Evolutionary conservation across 2,113 vertebrate genomes (phyloP).

Genomic region (Varanus komodoensis): DNA sequence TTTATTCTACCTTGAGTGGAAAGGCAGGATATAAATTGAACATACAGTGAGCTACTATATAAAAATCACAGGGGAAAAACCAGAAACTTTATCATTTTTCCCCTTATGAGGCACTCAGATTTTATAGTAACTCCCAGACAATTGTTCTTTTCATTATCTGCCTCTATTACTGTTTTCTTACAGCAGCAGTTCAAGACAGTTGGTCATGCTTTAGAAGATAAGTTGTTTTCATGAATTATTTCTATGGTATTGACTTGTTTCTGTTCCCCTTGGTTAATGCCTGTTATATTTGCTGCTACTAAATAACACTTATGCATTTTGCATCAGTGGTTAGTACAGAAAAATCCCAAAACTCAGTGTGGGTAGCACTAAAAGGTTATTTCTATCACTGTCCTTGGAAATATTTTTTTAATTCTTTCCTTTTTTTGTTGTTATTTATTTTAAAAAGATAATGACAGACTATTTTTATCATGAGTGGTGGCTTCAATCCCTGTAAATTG

Average conservation of each 20-base stretch:
- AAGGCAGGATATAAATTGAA: no score
- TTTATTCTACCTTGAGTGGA: neutral
- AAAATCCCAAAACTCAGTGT: neutral
- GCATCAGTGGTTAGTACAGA: neutral
- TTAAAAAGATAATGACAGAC: neutral
- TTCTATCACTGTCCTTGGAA: slow-evolving; percentile 18
- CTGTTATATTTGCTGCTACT: neutral
- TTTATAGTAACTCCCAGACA: neutral
- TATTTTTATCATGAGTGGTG: no score
- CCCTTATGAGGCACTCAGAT: neutral
- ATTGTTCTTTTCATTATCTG: neutral
- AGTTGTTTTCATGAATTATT: slow-evolving; percentile 12
- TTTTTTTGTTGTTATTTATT: neutral
- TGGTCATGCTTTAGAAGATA: neutral
- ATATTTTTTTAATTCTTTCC: neutral
- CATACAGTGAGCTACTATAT: no score
- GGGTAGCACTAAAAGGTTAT: slow-evolving; percentile 2
- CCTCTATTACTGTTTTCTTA: neutral
- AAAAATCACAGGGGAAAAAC: neutral
- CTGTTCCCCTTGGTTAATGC: neutral
- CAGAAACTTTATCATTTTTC: neutral
- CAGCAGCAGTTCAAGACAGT: neutral
- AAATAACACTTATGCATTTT: neutral
- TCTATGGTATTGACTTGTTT: slow-evolving; percentile 4
- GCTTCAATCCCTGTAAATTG: no score